Percentiles rank a stretch among this genome's conserved stretches.
phyloP scores from a whole-genome alignment of 2,113 vertebrate species.

The Cricetomys ansorgei region DNA sequence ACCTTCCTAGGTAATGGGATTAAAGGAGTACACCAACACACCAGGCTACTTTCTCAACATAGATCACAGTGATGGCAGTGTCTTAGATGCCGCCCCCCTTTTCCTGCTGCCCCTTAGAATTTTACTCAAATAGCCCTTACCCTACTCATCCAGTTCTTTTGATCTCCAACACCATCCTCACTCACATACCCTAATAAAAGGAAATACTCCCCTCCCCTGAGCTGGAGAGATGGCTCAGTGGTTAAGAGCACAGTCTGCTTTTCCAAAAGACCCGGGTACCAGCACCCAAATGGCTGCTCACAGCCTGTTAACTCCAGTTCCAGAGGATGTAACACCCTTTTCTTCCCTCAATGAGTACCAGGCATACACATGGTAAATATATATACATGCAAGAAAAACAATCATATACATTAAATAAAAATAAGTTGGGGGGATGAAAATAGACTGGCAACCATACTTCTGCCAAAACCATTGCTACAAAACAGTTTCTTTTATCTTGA shows the following conservation, averaged over 20 bases:
- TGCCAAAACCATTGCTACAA: slow-evolving; percentile 30
- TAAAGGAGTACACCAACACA: background rate
- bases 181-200: background rate
- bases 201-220: too few relatives aligned
- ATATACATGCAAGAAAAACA: background rate
- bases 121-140: background rate
- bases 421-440: background rate
- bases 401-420: background rate
- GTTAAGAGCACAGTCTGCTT: background rate
- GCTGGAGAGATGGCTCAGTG: background rate
- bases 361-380: background rate
- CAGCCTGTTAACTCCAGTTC: background rate
- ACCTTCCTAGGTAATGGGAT: background rate
- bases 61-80: background rate
- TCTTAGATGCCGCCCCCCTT: background rate
- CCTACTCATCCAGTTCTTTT: background rate
- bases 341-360: background rate
- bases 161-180: background rate
- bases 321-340: background rate
- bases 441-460: background rate
- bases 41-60: background rate
- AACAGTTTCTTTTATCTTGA: background rate
- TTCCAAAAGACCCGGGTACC: background rate
- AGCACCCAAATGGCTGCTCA: background rate
- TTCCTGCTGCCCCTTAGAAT: slow-evolving; percentile 27